These are phyloP conservation scores for Hecatera dysodea DNA, from an alignment of 2,888 invertebrate species.

Conservation along the genomic window DNA sequence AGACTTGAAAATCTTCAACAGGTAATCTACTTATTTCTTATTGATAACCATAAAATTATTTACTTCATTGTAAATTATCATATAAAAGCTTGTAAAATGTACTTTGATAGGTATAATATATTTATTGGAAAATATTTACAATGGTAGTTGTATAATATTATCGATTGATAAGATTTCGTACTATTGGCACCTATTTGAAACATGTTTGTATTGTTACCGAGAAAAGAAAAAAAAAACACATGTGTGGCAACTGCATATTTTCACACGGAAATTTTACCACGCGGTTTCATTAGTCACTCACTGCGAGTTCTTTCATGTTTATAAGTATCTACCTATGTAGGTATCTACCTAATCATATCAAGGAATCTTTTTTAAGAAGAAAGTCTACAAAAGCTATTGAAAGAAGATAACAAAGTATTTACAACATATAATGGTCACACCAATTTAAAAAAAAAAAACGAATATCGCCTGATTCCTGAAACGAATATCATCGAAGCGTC, in stretches of 20 bases:
- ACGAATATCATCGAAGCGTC: no score
- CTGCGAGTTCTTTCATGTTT: not conserved
- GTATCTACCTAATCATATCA: not conserved
- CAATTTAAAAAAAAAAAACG: no score
- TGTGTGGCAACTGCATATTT: conserved; percentile 38
- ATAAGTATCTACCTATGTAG: no score
- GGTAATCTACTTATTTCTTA: not conserved
- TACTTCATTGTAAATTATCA: not conserved
- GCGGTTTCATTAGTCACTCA: not conserved
- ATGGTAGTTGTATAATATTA: conserved; percentile 31
- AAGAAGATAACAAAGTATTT: not conserved
- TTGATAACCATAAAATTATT: not conserved
- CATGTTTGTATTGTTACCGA: conserved; percentile 26
- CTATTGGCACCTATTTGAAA: conserved; percentile 15
- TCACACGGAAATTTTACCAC: conserved; percentile 39
- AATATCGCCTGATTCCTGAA: no score
- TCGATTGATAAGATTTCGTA: conserved; percentile 27
- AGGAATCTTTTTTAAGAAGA: not conserved
- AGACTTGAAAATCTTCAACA: not conserved
- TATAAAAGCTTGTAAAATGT: conserved; percentile 53
- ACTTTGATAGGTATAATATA: conserved; percentile 54
- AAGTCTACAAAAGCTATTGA: no score
- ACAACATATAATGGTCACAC: not conserved
- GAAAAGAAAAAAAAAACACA: conserved; percentile 21
- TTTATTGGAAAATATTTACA: conserved; percentile 61